These are phyloP conservation scores for Rhopalosiphum maidis DNA, from an alignment of 1,140 invertebrate species.

Conservation along the genomic window DNA sequence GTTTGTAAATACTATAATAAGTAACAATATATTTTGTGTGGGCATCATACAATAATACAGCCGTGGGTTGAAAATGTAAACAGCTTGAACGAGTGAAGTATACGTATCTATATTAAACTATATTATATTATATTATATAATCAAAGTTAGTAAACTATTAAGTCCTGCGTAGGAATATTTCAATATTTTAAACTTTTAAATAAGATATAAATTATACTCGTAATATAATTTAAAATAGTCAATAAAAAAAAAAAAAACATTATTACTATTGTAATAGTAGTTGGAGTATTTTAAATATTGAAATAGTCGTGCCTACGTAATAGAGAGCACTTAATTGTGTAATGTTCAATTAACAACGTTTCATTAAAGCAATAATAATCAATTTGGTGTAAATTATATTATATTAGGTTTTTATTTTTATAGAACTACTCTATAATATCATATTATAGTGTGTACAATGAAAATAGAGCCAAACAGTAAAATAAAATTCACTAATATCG, in stretches of 20 bases:
- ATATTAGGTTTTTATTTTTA: background rate
- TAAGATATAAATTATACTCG: background rate
- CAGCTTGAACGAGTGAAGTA: background rate
- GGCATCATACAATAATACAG: background rate
- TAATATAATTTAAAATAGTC: background rate
- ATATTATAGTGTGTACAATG: too few relatives aligned
- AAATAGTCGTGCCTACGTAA: background rate
- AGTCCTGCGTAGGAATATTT: background rate
- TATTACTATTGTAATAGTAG: background rate
- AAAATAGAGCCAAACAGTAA: too few relatives aligned
- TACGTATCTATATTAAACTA: background rate
- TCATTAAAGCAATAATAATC: background rate
- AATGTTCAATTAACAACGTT: background rate
- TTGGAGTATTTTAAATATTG: background rate
- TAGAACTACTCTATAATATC: background rate
- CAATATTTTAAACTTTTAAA: background rate
- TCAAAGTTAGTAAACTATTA: background rate
- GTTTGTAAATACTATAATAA: background rate
- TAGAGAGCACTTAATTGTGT: background rate
- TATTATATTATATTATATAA: background rate
- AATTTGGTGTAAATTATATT: background rate
- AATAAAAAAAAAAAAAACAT: background rate
- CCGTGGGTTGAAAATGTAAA: background rate
- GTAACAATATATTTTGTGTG: background rate
- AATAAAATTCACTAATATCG: too few relatives aligned